phyloP scores from a whole-genome alignment of 1,140 invertebrate species.

The Aphaenogaster ashmeadi region DNA sequence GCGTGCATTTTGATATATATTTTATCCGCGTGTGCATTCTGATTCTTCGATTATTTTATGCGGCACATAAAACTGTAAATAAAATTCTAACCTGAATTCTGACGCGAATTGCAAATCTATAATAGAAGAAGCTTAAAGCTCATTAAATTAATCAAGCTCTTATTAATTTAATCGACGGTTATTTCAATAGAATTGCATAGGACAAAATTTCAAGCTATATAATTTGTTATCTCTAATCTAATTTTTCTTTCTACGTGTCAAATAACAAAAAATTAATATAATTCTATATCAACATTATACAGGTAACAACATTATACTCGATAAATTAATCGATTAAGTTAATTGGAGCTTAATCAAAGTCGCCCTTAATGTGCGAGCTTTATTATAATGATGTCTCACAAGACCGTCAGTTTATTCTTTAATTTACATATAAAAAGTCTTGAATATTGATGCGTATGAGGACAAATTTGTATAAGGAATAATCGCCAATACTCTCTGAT shows the following conservation, averaged over 20 bases:
- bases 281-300: neutral
- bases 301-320: neutral
- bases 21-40: neutral
- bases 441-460: neutral
- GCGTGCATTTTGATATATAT: neutral
- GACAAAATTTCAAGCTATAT: neutral
- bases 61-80: neutral
- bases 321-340: neutral
- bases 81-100: neutral
- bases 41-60: neutral
- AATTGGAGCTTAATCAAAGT: neutral
- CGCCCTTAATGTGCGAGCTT: neutral
- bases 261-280: neutral
- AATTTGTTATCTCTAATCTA: neutral
- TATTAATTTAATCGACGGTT: neutral
- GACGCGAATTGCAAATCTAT: neutral
- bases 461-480: neutral
- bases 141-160: neutral
- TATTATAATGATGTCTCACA: neutral
- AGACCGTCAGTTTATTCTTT: conserved; percentile 11
- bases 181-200: neutral
- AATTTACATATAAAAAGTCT: neutral
- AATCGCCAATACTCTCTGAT: neutral
- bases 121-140: neutral
- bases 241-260: neutral